Evolutionary conservation across 1,140 invertebrate genomes (phyloP).

Genomic region (Brachionus calyciflorus): DNA sequence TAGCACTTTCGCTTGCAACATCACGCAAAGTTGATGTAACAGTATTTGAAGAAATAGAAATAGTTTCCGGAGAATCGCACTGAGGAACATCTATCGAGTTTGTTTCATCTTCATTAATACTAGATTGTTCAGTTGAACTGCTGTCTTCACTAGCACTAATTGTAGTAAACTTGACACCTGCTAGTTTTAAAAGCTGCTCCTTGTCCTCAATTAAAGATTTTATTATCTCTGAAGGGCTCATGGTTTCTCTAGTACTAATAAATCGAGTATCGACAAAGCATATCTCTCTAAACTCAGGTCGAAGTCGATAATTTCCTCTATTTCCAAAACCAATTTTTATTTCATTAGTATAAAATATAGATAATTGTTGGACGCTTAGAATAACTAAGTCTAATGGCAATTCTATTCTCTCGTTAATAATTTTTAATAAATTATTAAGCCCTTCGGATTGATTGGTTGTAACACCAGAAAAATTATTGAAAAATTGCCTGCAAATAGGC

Average conservation of each 20-base stretch:
- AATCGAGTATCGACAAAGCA: not conserved
- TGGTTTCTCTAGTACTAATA: not conserved
- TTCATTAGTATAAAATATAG: no score
- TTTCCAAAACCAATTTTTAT: not conserved
- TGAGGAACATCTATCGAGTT: no score
- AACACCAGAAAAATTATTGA: not conserved
- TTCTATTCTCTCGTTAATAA: not conserved
- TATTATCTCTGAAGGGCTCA: not conserved
- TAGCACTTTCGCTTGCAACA: no score
- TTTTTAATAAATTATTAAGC: not conserved
- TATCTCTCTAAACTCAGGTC: not conserved
- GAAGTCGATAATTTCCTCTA: not conserved
- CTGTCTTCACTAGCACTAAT: not conserved
- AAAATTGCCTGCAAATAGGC: not conserved
- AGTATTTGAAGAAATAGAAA: no score
- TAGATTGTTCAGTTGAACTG: no score
- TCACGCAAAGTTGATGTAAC: no score
- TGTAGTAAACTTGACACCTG: not conserved
- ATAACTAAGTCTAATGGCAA: no score
- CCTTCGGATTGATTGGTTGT: slow-evolving; percentile 1
- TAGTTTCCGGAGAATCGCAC: no score
- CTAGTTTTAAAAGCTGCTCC: not conserved
- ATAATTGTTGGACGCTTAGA: no score
- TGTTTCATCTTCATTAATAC: no score
- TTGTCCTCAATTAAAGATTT: not conserved